phyloP scores from a whole-genome alignment of 2,888 invertebrate species.

The Phengaris alcon region DNA sequence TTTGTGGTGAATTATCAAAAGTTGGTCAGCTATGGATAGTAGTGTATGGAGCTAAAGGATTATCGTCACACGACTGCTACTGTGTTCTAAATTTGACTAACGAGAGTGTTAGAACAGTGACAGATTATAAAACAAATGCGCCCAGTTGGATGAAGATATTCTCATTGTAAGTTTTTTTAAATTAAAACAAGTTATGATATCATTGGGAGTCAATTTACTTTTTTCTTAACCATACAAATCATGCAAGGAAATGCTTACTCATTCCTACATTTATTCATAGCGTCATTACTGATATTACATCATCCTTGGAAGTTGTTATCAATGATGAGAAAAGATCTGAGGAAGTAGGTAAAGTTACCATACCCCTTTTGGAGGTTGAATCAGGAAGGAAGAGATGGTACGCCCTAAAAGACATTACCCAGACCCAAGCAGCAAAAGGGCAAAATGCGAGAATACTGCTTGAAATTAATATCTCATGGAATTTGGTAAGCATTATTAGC shows the following conservation, averaged over 20 bases:
- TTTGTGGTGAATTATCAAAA: slow-evolving; percentile 74
- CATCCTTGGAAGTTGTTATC: slow-evolving; percentile 93
- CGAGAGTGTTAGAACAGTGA: slow-evolving; percentile 95
- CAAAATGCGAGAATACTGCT: slow-evolving; percentile 89
- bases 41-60: slow-evolving; percentile 88
- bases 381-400: slow-evolving; percentile 96
- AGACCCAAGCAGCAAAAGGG: slow-evolving; percentile 91
- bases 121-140: slow-evolving; percentile 95
- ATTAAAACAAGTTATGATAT: no score
- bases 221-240: no score
- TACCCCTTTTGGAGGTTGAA: slow-evolving; percentile 90
- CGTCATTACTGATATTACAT: slow-evolving; percentile 93
- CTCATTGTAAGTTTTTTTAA: slow-evolving; percentile 85
- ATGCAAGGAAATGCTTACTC: not conserved
- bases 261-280: slow-evolving; percentile 61
- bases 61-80: slow-evolving; percentile 95
- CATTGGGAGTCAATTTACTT: no score
- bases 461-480: slow-evolving; percentile 94
- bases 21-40: slow-evolving; percentile 95
- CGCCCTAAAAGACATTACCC: slow-evolving; percentile 94
- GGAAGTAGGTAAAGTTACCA: slow-evolving; percentile 92
- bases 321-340: slow-evolving; percentile 98
- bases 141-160: slow-evolving; percentile 99
- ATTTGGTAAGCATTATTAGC: slow-evolving; percentile 80
- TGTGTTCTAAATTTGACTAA: slow-evolving; percentile 96